Evolutionary conservation across 1,140 invertebrate species (phyloP).

Genomic region (Tetragonula clypearis): DNA sequence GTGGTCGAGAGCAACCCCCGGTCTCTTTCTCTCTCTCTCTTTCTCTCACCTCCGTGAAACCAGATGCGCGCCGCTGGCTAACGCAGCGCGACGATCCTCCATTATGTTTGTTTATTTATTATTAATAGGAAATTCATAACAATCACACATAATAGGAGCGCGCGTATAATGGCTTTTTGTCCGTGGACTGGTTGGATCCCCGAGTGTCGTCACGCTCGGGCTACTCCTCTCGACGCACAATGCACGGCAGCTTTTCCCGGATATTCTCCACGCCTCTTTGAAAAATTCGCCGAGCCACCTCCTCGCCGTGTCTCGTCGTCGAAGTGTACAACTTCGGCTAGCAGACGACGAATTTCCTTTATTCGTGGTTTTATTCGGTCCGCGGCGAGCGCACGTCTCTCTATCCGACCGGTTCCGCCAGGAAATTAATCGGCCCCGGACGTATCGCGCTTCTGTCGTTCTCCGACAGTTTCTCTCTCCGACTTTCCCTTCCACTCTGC

Average conservation of each 20-base stretch:
- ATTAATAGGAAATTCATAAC: slow-evolving; percentile 82
- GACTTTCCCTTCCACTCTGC: slow-evolving; percentile 3
- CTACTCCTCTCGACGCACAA: slow-evolving; percentile 53
- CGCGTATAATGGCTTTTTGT: slow-evolving; percentile 50
- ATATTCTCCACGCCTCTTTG: slow-evolving; percentile 72
- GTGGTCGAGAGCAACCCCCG: slow-evolving; percentile 48
- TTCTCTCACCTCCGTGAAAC: slow-evolving; percentile 46
- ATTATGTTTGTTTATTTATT: slow-evolving; percentile 82
- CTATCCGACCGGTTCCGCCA: slow-evolving; percentile 15
- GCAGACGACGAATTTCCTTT: slow-evolving; percentile 31
- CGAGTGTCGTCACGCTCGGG: slow-evolving; percentile 71
- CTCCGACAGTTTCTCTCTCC: background rate
- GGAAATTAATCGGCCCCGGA: slow-evolving; percentile 47
- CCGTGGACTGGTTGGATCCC: slow-evolving; percentile 29
- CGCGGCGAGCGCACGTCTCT: background rate
- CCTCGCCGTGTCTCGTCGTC: background rate
- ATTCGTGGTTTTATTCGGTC: background rate
- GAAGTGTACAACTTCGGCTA: background rate
- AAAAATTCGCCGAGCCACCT: background rate
- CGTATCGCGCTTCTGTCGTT: slow-evolving; percentile 26
- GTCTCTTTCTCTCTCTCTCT: background rate
- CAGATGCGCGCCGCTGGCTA: slow-evolving; percentile 78
- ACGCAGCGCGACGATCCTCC: slow-evolving; percentile 76
- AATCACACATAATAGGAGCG: slow-evolving; percentile 78
- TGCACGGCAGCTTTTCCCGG: slow-evolving; percentile 59